phyloP scores from a whole-genome alignment of 2,888 invertebrate species.

The Platycheirus albimanus region DNA sequence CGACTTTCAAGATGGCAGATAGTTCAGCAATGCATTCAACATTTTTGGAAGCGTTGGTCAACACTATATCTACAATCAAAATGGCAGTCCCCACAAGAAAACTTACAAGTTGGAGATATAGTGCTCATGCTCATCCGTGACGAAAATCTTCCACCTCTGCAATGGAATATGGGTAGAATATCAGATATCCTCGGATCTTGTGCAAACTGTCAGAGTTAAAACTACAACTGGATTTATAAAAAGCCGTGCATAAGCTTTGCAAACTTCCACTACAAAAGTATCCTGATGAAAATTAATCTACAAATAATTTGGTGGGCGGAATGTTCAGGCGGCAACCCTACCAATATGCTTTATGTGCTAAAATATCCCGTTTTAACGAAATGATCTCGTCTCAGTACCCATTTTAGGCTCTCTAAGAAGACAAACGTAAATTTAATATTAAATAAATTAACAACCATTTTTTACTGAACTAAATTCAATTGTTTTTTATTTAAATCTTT shows the following conservation, averaged over 20 bases:
- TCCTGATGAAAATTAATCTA: slow-evolving; percentile 17
- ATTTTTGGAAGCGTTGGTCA: slow-evolving; percentile 35
- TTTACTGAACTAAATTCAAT: too few species aligned
- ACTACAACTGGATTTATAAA: slow-evolving; percentile 12
- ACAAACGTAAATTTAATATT: too few species aligned
- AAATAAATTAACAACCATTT: too few species aligned
- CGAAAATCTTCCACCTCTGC: slow-evolving; percentile 20
- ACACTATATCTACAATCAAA: slow-evolving; percentile 28
- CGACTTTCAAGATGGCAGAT: slow-evolving; percentile 17
- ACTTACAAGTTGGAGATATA: slow-evolving; percentile 6
- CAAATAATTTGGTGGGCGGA: slow-evolving; percentile 31
- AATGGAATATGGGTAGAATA: slow-evolving; percentile 16
- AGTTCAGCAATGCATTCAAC: slow-evolving; percentile 21
- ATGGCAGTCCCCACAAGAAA: not conserved
- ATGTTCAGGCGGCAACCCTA: too few species aligned
- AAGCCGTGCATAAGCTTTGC: slow-evolving; percentile 20
- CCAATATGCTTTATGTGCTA: too few species aligned
- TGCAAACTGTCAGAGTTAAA: slow-evolving; percentile 23
- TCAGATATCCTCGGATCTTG: slow-evolving; percentile 7
- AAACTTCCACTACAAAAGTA: slow-evolving; percentile 18
- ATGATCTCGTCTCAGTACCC: too few species aligned
- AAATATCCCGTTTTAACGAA: too few species aligned
- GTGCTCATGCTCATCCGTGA: slow-evolving; percentile 21
- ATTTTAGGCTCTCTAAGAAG: too few species aligned
- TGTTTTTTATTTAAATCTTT: too few species aligned